Evolutionary conservation across 2,888 invertebrate genomes (phyloP).

Genomic region (Acrobasis suavella): DNA sequence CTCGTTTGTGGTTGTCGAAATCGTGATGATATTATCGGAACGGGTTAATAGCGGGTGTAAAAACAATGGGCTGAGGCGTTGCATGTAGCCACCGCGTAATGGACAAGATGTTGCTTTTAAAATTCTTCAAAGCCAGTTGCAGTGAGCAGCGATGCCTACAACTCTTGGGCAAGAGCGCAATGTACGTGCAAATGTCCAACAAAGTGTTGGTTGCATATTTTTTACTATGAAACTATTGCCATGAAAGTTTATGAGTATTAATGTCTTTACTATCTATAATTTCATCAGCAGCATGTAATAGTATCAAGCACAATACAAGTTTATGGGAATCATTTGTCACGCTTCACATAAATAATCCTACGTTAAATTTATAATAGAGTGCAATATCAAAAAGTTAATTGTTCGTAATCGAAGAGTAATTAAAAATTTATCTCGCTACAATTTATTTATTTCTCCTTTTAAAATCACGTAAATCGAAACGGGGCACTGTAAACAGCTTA

Average conservation of each 20-base stretch:
- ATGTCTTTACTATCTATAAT: not conserved
- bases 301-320: too few relatives aligned
- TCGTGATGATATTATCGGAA: slow-evolving; percentile 36
- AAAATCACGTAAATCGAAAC: not conserved
- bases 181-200: not conserved
- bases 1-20: slow-evolving; percentile 36
- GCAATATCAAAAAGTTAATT: too few relatives aligned
- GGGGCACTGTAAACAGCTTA: not conserved
- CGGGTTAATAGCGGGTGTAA: slow-evolving; percentile 43
- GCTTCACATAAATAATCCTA: too few relatives aligned
- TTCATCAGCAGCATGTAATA: not conserved
- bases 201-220: not conserved
- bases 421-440: too few relatives aligned
- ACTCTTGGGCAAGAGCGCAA: slow-evolving; percentile 11
- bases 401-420: too few relatives aligned
- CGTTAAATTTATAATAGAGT: too few relatives aligned
- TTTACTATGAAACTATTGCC: not conserved
- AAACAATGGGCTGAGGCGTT: slow-evolving; percentile 42
- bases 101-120: slow-evolving; percentile 43
- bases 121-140: slow-evolving; percentile 40
- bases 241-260: not conserved
- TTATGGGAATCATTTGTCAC: too few relatives aligned
- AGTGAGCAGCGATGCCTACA: slow-evolving; percentile 15
- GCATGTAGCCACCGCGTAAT: slow-evolving; percentile 31
- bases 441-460: not conserved